Evolutionary conservation across 2,113 vertebrate genomes (phyloP).

Genomic region (Galbula dea): DNA sequence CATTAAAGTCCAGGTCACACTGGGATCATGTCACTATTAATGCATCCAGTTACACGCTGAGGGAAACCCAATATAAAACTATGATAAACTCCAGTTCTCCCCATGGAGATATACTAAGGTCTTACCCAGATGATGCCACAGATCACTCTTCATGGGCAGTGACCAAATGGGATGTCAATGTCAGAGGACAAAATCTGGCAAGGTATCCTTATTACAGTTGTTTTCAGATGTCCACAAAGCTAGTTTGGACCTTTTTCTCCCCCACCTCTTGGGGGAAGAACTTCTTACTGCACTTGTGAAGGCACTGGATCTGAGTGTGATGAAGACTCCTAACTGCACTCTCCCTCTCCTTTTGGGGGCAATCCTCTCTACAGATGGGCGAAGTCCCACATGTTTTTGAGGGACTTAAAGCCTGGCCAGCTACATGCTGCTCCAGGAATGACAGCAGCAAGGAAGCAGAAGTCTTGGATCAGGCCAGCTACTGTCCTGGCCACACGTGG

Average conservation of each 20-base stretch:
- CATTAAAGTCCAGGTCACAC: constrained; percentile 62
- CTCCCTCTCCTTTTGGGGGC: neutral
- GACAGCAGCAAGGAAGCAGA: neutral
- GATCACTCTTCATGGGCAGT: neutral
- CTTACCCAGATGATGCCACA: constrained; percentile 40
- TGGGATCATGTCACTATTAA: constrained; percentile 57
- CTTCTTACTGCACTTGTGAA: neutral
- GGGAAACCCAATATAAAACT: constrained; percentile 56
- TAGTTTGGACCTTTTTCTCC: neutral
- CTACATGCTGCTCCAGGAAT: neutral
- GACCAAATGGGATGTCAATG: neutral
- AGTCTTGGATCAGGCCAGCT: neutral
- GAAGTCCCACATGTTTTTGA: neutral
- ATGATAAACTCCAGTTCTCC: constrained; percentile 42
- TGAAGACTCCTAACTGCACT: neutral
- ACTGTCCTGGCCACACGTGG: rapidly evolving
- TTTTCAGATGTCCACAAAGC: neutral
- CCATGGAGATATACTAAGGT: neutral
- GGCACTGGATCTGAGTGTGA: rapidly evolving
- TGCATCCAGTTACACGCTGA: constrained; percentile 58
- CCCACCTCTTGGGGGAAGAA: neutral
- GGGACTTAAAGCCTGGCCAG: neutral
- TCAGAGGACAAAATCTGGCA: neutral
- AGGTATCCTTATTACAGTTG: neutral
- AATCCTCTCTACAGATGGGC: neutral